Evolutionary conservation across 2,113 vertebrate genomes (phyloP), one percentile per base, ranked within the genome.

Genomic region (Daboia siamensis): DNA sequence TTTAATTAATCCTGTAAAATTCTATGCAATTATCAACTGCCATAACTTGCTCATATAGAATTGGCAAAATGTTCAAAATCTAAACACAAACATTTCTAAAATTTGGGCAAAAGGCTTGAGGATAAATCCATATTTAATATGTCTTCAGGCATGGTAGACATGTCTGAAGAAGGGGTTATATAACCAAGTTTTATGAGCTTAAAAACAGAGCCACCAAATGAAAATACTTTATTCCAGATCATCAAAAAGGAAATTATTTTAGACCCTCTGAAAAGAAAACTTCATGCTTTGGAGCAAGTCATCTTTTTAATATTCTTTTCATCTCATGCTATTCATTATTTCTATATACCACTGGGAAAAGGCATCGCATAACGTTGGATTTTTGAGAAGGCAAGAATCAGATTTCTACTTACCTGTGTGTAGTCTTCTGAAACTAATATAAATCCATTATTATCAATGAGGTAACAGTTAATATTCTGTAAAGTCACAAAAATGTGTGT

Each of bases 381-480:
- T 84, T 54, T 56, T 55, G 39, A 92, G 23, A 93, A 87, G 9
- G 15, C 46, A 46, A 51, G 26, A 90, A 0, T 89, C 90, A 96
- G 64, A 24, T 33, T 88, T 90, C 86, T 29, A 91, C 96, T 96
- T 96, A 99, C 99, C 98, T 99, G 97, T 11, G 97, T 98, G 29
- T 98, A 98, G 96, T 99, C 99, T 97, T 99, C 99, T 88, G 99
- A 98, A 33, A 99, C 99, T 95, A 99, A 97, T 96, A 99, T 98
- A 94, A 99, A 99, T 92, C 99, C 99, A 48, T 99, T 99, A 97
- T 99, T 99, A 97, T 99, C 99, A 94, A 99, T 99, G 94, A 99
- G 97, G 97, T 99, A 99, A 97, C 99, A 99, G 96, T 98, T 99
- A 93, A 99, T 98, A 91, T 98, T 97, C 99, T 99, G 97, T 95